Conservation (phyloP, 1,140 invertebrate genomes). For the Drosophila carrolli region DNA sequence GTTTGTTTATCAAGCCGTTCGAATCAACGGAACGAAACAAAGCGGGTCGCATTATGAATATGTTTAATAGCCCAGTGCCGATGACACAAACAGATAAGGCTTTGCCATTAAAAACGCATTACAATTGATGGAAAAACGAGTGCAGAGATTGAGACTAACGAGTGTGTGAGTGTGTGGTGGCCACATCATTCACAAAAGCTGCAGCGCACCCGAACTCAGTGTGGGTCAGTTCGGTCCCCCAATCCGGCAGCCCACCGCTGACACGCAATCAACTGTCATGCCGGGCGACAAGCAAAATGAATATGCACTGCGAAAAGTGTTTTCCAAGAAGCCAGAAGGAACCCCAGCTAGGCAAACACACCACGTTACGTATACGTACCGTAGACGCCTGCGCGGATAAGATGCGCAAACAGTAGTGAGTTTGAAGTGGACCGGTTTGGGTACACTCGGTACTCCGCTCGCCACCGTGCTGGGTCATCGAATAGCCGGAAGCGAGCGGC, state of each 20-base stretch:
- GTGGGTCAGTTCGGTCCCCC: constrained; percentile 66
- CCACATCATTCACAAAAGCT: constrained; percentile 76
- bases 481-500: constrained; percentile 70
- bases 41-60: constrained; percentile 58
- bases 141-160: constrained; percentile 20
- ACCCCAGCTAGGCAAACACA: constrained; percentile 46
- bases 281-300: constrained; percentile 46
- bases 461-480: constrained; percentile 27
- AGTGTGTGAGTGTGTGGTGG: constrained; percentile 22
- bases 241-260: constrained; percentile 42
- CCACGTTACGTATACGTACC: constrained; percentile 72
- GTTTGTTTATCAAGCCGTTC: constrained; percentile 58
- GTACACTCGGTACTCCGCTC: neutral
- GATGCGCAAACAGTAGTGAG: constrained; percentile 32
- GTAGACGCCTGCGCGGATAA: constrained; percentile 75
- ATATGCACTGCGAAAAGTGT: constrained; percentile 63
- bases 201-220: constrained; percentile 32
- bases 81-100: constrained; percentile 78
- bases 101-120: constrained; percentile 80
- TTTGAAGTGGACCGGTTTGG: neutral
- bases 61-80: constrained; percentile 70
- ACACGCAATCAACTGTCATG: constrained; percentile 77
- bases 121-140: constrained; percentile 66
- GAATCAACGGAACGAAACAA: constrained; percentile 43
- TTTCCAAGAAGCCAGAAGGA: constrained; percentile 36